These are phyloP conservation scores for Musca vetustissima DNA, from an alignment of 1,140 invertebrate genomes.

Conservation along the genomic window DNA sequence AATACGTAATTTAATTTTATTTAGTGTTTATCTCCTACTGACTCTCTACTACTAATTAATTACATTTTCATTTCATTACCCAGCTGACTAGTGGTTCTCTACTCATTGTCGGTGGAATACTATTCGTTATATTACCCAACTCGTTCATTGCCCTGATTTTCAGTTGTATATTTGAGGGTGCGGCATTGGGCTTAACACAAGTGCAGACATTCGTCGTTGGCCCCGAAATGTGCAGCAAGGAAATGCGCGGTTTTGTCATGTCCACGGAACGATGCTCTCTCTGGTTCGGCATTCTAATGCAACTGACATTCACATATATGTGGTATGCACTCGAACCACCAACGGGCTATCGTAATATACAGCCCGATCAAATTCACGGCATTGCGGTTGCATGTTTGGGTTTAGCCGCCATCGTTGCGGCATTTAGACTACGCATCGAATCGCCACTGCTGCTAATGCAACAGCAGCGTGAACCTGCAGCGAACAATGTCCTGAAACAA, in stretches of 20 bases:
- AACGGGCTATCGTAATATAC: slow-evolving; percentile 31
- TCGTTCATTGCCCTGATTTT: slow-evolving; percentile 31
- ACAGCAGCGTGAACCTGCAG: slow-evolving; percentile 41
- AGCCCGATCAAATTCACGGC: slow-evolving; percentile 48
- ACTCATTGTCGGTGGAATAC: slow-evolving; percentile 39
- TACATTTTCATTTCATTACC: slow-evolving; percentile 29
- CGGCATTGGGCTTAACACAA: slow-evolving; percentile 44
- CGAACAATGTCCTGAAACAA: slow-evolving; percentile 41
- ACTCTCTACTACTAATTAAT: neutral
- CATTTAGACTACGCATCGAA: slow-evolving; percentile 38
- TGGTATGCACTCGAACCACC: slow-evolving; percentile 42
- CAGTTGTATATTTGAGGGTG: slow-evolving; percentile 42
- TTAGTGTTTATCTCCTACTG: too few relatives aligned
- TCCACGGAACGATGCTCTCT: slow-evolving; percentile 43
- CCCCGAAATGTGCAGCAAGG: slow-evolving; percentile 39
- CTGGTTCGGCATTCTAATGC: slow-evolving; percentile 45
- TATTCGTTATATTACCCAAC: slow-evolving; percentile 38
- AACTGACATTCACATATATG: slow-evolving; percentile 44
- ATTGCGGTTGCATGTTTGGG: slow-evolving; percentile 38
- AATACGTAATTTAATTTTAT: too few relatives aligned
- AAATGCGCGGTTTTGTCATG: slow-evolving; percentile 39
- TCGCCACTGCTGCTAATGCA: slow-evolving; percentile 44
- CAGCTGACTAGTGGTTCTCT: slow-evolving; percentile 39
- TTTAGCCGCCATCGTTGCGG: slow-evolving; percentile 36
- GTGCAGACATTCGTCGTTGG: slow-evolving; percentile 40